Percentiles rank a stretch among this genome's conserved stretches.
Conservation (phyloP, 2,888 invertebrate genomes). For the Apotomis capreana region DNA sequence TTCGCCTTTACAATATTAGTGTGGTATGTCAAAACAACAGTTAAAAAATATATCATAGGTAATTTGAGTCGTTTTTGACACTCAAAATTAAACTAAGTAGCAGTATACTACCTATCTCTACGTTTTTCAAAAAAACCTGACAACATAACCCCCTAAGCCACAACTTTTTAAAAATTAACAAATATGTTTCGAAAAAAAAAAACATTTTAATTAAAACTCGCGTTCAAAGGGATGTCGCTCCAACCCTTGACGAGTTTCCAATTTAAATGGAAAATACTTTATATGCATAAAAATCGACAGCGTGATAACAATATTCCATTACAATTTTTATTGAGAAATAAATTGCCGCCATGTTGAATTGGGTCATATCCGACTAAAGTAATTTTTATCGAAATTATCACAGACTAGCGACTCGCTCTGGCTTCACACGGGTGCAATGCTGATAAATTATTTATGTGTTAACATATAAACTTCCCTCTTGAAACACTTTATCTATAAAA, state of each 20-base stretch:
- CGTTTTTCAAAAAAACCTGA: not conserved
- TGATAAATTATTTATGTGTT: too few species aligned
- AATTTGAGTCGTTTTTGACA: too few species aligned
- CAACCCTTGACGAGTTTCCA: slow-evolving; percentile 48
- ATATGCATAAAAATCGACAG: slow-evolving; percentile 57
- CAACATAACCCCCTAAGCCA: slow-evolving; percentile 1
- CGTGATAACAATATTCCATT: slow-evolving; percentile 37
- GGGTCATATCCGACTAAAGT: not conserved
- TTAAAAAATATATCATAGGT: too few species aligned
- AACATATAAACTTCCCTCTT: too few species aligned
- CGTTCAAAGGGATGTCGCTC: slow-evolving; percentile 37
- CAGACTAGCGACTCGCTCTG: too few species aligned
- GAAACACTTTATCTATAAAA: too few species aligned
- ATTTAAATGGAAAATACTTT: slow-evolving; percentile 67
- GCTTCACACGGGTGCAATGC: too few species aligned
- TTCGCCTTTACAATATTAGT: too few species aligned
- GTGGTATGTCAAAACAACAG: too few species aligned
- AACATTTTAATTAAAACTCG: slow-evolving; percentile 44
- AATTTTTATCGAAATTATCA: not conserved
- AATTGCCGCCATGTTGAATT: slow-evolving; percentile 12
- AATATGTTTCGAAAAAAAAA: slow-evolving; percentile 17
- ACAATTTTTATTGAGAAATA: slow-evolving; percentile 27
- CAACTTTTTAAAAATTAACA: slow-evolving; percentile 4
- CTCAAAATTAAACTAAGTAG: too few species aligned
- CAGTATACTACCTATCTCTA: too few species aligned